Evolutionary conservation across 2,888 invertebrate species (phyloP).

Genomic region (Mermis nigrescens): DNA sequence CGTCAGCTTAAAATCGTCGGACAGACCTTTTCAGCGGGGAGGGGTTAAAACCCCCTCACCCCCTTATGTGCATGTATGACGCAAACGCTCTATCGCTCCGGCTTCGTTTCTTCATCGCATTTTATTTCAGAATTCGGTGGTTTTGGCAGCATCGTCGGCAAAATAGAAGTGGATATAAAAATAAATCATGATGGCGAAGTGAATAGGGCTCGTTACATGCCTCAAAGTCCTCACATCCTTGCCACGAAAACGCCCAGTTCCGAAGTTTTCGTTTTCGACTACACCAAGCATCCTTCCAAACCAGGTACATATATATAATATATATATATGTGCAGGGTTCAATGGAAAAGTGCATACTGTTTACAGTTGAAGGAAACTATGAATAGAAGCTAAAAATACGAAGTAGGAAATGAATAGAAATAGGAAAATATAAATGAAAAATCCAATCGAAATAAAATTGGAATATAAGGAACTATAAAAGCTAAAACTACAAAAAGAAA

Average conservation of each 20-base stretch:
- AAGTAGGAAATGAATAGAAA: too few relatives aligned
- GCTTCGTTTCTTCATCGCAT: too few relatives aligned
- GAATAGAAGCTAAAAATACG: too few relatives aligned
- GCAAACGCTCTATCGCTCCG: too few relatives aligned
- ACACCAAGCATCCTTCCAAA: constrained; percentile 95
- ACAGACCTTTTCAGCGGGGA: too few relatives aligned
- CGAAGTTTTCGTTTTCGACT: constrained; percentile 95
- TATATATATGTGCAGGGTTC: background rate
- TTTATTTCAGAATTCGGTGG: constrained; percentile 71
- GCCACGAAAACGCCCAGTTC: constrained; percentile 99
- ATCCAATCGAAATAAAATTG: too few relatives aligned
- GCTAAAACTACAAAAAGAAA: background rate
- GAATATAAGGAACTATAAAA: too few relatives aligned
- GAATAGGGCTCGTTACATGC: constrained; percentile 95
- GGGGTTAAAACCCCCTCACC: too few relatives aligned
- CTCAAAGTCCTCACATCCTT: constrained; percentile 94
- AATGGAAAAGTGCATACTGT: background rate
- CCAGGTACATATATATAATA: constrained; percentile 48
- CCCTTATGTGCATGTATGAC: too few relatives aligned
- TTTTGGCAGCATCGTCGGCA: constrained; percentile 94
- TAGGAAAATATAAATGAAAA: too few relatives aligned
- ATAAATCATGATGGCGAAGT: constrained; percentile 99
- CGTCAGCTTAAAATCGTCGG: too few relatives aligned
- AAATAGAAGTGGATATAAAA: constrained; percentile 98
- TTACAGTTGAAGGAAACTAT: too few relatives aligned